Evolutionary conservation across 1,140 invertebrate genomes (phyloP), one percentile per base, ranked within the genome.

Genomic region (Drosophila guanche): DNA sequence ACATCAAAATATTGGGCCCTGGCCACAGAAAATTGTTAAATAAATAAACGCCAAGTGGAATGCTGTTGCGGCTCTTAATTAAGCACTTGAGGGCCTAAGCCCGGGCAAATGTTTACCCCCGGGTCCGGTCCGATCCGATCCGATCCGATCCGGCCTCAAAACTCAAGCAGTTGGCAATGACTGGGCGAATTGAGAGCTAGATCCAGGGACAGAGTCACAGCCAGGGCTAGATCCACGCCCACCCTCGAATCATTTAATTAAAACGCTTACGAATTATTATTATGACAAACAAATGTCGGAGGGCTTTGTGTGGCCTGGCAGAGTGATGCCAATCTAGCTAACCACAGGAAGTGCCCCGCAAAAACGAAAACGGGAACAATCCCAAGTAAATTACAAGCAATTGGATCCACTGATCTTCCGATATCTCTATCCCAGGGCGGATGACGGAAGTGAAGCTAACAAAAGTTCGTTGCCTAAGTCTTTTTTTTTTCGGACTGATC

Each of bases 211-310:
- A 54, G 56, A 33, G 8, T 10, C 29, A 33, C 7, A 33, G 29
- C 29, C 2, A 33, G 10, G 10, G 33, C 33, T 37, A 12, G 33
- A 66, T 71, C 70, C 65, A 78, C 83, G 79, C 78, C 78, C 77
- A 86, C 83, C 60, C 56, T 56, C 68, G 76, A 74, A 88, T 88
- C 84, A 88, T 88, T 88, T 78, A 88, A 88, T 88, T 88, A 88
- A 88, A 88, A 83, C 78, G 83, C 78, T 88, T 86, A 86, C 70
- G 74, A 81, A 78, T 83, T 83, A 78, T 72, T 70, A 76, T 80
- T 76, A 79, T 80, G 81, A 88, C 79, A 83, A 83, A 83, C 75
- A 79, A 79, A 74, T 79, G 79, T 76, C 61, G 71, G 71, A 84
- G 79, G 73, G 59, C 33, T 37, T 37, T 37, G 33, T 37, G 33